Conservation (phyloP, 2,113 vertebrate genomes). For the Brevimyrus niger region DNA sequence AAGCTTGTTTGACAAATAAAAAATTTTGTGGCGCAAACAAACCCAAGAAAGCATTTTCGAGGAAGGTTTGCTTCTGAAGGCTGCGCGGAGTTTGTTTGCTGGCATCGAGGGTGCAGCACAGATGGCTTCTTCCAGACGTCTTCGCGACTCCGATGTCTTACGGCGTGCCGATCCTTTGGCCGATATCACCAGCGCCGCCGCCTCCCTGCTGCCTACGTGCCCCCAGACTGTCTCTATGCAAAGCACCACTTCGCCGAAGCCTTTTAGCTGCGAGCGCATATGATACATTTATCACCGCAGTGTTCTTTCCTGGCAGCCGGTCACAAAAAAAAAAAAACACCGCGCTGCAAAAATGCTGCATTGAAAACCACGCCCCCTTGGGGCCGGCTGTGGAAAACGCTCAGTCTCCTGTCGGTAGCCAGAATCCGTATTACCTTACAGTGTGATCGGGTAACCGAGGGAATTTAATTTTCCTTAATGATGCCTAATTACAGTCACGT, state of each 20-base stretch:
- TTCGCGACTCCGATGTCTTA: neutral
- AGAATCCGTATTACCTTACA: neutral
- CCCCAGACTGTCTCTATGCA: neutral
- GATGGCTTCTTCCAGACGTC: neutral
- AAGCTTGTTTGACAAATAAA: neutral
- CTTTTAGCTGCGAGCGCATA: neutral
- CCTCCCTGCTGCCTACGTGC: neutral
- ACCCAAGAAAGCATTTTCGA: neutral
- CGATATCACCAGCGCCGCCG: neutral
- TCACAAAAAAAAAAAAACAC: neutral
- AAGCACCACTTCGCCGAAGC: neutral
- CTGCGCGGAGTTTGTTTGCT: neutral
- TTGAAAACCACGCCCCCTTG: neutral
- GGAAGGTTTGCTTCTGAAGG: neutral
- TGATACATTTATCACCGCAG: neutral
- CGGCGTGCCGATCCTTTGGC: neutral
- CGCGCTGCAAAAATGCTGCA: neutral
- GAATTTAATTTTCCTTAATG: slow-evolving; percentile 46
- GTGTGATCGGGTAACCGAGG: slow-evolving; percentile 11
- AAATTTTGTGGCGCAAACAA: no score
- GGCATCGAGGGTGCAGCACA: neutral
- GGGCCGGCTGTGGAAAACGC: neutral
- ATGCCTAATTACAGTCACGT: slow-evolving; percentile 50
- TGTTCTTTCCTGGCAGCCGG: neutral
- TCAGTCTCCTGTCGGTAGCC: neutral